These are phyloP conservation scores for Ahaetulla prasina DNA, from an alignment of 2,113 vertebrate genomes.

Conservation along the genomic window DNA sequence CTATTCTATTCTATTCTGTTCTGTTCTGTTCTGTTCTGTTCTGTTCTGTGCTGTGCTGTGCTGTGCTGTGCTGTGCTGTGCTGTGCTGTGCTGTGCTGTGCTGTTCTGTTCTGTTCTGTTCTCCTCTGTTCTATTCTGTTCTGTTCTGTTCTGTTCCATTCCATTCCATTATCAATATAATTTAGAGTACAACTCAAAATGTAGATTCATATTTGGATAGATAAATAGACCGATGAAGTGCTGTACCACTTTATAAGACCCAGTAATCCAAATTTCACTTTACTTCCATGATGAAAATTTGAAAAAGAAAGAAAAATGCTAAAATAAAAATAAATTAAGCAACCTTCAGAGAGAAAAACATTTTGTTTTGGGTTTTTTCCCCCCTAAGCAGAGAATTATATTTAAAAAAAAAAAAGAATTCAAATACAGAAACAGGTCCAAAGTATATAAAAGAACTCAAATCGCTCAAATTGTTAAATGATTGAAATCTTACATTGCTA, in stretches of 20 bases:
- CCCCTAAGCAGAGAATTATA: background rate
- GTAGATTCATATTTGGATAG: background rate
- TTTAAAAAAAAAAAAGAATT: background rate
- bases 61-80: too few relatives aligned
- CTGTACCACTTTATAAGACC: background rate
- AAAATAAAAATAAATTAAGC: background rate
- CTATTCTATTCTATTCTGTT: too few relatives aligned
- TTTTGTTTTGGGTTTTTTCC: background rate
- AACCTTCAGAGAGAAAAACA: background rate
- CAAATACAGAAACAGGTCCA: background rate
- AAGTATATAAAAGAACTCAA: background rate
- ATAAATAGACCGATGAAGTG: background rate
- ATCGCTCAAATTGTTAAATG: background rate
- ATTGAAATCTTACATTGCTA: background rate
- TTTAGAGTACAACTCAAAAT: background rate
- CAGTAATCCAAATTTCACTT: background rate
- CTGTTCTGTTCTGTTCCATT: too few relatives aligned
- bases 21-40: too few relatives aligned
- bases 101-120: too few relatives aligned
- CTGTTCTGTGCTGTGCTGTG: too few relatives aligned
- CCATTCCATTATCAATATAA: background rate
- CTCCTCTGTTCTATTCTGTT: too few relatives aligned
- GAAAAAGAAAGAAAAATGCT: background rate
- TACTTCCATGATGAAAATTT: background rate
- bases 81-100: too few relatives aligned